Evolutionary conservation across 2,888 invertebrate genomes (phyloP).

Genomic region (Erebia palarica): DNA sequence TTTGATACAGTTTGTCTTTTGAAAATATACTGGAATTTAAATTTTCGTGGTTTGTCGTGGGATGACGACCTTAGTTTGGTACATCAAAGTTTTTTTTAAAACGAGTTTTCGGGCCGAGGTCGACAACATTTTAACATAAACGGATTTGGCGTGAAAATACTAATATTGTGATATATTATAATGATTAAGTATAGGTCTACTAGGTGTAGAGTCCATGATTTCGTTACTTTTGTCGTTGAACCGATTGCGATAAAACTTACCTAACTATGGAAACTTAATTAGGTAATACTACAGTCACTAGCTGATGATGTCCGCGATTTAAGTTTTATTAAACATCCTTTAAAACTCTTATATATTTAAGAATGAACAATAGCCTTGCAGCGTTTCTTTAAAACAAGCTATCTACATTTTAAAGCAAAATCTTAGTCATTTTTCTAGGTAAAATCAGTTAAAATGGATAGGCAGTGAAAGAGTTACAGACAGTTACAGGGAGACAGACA

Average conservation of each 20-base stretch:
- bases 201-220: background rate
- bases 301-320: too few species aligned
- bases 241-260: slow-evolving; percentile 1
- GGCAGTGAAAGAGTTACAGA: too few species aligned
- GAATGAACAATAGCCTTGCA: too few species aligned
- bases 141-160: background rate
- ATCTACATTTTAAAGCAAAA: too few species aligned
- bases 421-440: too few species aligned
- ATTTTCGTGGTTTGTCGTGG: background rate
- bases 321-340: too few species aligned
- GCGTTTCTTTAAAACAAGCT: too few species aligned
- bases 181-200: background rate
- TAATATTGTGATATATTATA: background rate
- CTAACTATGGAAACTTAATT: background rate
- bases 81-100: background rate
- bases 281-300: background rate
- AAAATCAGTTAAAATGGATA: too few species aligned
- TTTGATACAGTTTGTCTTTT: background rate
- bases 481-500: too few species aligned
- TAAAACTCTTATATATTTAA: too few species aligned
- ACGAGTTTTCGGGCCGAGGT: slow-evolving; percentile 9
- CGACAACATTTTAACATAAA: background rate
- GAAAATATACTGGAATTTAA: too few species aligned
- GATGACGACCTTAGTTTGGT: background rate
- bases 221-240: background rate